Evolutionary conservation across 2,797 vertebrate species (phyloP).

Genomic region (Dicrostonyx torquatus): DNA sequence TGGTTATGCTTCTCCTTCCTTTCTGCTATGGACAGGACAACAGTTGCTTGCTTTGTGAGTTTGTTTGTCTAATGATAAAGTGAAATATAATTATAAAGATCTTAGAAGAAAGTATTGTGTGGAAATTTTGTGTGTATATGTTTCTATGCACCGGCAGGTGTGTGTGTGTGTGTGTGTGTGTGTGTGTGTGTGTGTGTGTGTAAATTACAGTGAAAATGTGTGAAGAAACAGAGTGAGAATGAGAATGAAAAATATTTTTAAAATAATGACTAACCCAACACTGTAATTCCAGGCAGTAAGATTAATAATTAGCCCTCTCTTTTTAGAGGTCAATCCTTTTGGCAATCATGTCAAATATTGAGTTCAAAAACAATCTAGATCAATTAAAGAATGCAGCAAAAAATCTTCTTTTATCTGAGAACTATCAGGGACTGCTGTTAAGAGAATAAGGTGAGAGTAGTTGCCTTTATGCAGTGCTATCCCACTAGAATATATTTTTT

Average conservation of each 20-base stretch:
- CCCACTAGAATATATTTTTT: neutral
- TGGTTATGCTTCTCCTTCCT: neutral
- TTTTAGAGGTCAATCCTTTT: neutral
- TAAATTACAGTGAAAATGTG: neutral
- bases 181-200: neutral
- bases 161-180: no score
- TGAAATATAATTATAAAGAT: neutral
- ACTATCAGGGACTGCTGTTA: neutral
- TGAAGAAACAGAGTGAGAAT: fast-evolving
- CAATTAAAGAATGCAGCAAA: neutral
- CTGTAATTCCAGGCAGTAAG: neutral
- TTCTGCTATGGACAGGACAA: neutral
- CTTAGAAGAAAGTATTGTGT: neutral
- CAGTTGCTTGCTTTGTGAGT: neutral
- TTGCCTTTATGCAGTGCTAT: neutral
- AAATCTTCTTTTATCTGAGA: neutral
- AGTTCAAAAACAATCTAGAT: no score
- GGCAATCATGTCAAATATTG: neutral
- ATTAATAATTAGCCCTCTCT: neutral
- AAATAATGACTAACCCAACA: neutral
- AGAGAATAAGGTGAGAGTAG: neutral
- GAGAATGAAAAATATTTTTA: neutral
- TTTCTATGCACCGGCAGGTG: no score
- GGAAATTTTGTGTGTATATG: neutral
- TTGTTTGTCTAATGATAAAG: neutral